Evolutionary conservation across 2,888 invertebrate genomes (phyloP), one percentile per base, ranked within the genome.

Genomic region (Pachycephus smyrnensis): DNA sequence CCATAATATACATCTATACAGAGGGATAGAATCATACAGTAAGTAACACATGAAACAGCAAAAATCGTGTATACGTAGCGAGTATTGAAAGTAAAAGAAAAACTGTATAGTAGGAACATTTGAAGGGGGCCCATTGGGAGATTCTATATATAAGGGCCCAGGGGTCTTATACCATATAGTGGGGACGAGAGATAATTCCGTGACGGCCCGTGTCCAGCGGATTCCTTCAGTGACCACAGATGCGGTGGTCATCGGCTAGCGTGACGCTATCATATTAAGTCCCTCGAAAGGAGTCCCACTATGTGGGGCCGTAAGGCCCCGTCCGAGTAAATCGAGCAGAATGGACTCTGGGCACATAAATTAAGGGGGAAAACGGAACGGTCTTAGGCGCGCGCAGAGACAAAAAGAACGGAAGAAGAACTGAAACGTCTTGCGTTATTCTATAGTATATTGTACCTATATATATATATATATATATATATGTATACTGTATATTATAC

Each of bases 191-290:
- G 55, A 55, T 71, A 71, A 74, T 74, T 33, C 31, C 74, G 74
- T 74, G 74, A 74, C 74, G 74, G 33, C 74, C 33, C 33, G 33
- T 30, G 37, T 74, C 74, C 74, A 30, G 30, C 74, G 74, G 36
- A 31, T 30, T 37, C 31, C 35, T 74, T 37, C 74, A 33, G 33
- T 33, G 37, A 77, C 69, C 77, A 79, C 80, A 84, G 82, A 82
- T 81, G 83, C 80, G 83, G 82, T 79, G 83, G 80, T 81, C 80
- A 81, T 82, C 76, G 79, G 80, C 83, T 80, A 84, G 81, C 84
- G 84, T 85, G 83, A 85, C 85, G 84, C 80, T 80, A 85, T 85
- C 81, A 82, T 81, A 82, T 86, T 71, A 71, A 35, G 32, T 33
- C 32, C 71, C 32, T 32, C 12, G 33, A 71, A 35, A 71, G 32